phyloP scores from a whole-genome alignment of 2,888 invertebrate species.

The Phengaris arion region DNA sequence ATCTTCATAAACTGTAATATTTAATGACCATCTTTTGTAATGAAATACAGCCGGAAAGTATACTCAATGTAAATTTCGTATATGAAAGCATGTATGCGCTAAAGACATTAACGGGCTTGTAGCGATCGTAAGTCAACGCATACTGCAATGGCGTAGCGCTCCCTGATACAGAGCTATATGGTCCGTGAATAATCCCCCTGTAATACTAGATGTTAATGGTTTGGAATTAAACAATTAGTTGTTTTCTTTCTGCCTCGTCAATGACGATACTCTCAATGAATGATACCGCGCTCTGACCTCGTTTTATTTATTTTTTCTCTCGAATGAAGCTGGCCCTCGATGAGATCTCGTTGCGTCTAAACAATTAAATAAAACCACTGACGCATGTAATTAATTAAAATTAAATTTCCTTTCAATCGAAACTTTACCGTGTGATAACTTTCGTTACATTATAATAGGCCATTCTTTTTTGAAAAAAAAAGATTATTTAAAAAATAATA shows the following conservation, averaged over 20 bases:
- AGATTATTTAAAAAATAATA: not conserved
- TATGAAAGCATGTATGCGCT: slow-evolving; percentile 47
- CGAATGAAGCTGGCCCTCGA: slow-evolving; percentile 23
- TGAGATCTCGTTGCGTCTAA: slow-evolving; percentile 24
- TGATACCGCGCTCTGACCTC: slow-evolving; percentile 34
- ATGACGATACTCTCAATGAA: slow-evolving; percentile 52
- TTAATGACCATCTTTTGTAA: not conserved
- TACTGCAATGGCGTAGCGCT: slow-evolving; percentile 49
- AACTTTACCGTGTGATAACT: not conserved
- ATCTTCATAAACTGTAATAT: not conserved
- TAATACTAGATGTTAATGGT: slow-evolving; percentile 75
- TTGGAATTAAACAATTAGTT: slow-evolving; percentile 78
- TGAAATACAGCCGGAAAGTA: slow-evolving; percentile 37
- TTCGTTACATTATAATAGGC: not conserved
- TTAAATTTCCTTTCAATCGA: slow-evolving; percentile 2
- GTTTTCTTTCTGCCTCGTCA: slow-evolving; percentile 74
- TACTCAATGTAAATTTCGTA: slow-evolving; percentile 50
- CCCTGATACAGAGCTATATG: slow-evolving; percentile 71
- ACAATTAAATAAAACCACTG: slow-evolving; percentile 23
- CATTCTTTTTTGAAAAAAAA: not conserved
- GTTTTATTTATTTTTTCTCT: slow-evolving; percentile 32
- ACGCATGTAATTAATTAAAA: slow-evolving; percentile 20
- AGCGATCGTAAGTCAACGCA: slow-evolving; percentile 44
- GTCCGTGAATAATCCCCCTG: slow-evolving; percentile 74
- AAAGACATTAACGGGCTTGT: slow-evolving; percentile 41